Evolutionary conservation across 2,797 vertebrate genomes (phyloP).

Genomic region (Ptychadena robeensis): DNA sequence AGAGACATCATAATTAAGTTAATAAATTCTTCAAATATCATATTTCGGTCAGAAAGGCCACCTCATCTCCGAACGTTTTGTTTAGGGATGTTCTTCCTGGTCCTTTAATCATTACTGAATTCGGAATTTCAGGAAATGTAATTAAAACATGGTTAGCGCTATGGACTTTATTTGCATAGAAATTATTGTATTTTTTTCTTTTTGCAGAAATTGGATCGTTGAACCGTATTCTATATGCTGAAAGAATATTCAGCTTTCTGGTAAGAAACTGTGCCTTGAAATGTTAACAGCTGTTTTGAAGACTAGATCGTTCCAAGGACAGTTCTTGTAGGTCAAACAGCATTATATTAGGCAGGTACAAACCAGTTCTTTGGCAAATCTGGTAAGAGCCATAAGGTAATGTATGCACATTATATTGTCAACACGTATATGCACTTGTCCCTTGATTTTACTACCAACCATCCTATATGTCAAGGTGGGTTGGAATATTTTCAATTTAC

Average conservation of each 20-base stretch:
- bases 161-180: constrained; percentile 7
- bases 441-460: too few species aligned
- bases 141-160: constrained; percentile 31
- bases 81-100: too few species aligned
- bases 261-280: background rate
- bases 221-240: constrained; percentile 15
- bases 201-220: constrained; percentile 5
- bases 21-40: too few species aligned
- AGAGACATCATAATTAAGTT: too few species aligned
- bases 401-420: too few species aligned
- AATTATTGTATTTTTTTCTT: constrained; percentile 27
- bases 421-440: too few species aligned
- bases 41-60: too few species aligned
- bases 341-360: background rate
- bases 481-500: too few species aligned
- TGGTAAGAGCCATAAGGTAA: background rate
- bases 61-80: too few species aligned
- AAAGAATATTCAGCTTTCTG: constrained; percentile 15
- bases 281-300: background rate
- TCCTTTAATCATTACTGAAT: too few species aligned
- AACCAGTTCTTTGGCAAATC: background rate
- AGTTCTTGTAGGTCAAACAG: background rate
- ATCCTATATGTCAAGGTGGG: too few species aligned
- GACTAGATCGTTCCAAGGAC: background rate
- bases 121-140: background rate